phyloP scores from a whole-genome alignment of 2,113 vertebrate species.

The Otus sunia region DNA sequence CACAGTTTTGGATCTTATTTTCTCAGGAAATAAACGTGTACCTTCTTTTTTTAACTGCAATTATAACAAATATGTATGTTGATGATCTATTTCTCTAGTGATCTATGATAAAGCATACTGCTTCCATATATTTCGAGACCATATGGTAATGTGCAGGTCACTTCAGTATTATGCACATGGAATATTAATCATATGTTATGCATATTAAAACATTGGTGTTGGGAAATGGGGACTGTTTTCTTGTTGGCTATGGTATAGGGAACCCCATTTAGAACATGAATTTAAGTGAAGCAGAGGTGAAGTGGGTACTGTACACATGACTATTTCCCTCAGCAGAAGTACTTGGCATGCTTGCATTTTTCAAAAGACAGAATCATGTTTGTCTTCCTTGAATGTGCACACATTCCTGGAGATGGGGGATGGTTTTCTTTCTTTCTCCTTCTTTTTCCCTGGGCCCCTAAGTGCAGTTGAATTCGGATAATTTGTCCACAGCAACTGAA shows the following conservation, averaged over 20 bases:
- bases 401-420: constrained; percentile 59
- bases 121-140: neutral
- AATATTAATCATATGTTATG: neutral
- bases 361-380: constrained; percentile 66
- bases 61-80: neutral
- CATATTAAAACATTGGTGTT: neutral
- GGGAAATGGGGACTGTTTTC: neutral
- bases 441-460: neutral
- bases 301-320: constrained; percentile 2
- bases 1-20: neutral
- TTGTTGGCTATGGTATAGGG: neutral
- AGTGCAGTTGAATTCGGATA: constrained; percentile 15
- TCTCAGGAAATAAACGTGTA: neutral
- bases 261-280: constrained; percentile 9
- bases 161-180: neutral
- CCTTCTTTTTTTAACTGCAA: neutral
- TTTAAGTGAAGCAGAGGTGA: constrained; percentile 31
- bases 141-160: neutral
- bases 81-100: neutral
- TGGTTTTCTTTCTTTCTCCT: constrained; percentile 36
- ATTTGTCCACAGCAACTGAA: constrained; percentile 34
- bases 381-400: constrained; percentile 58
- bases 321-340: constrained; percentile 42
- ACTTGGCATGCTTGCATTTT: constrained; percentile 56
- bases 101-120: neutral